Evolutionary conservation across 2,797 vertebrate genomes (phyloP), one percentile per base, ranked within the genome.

Genomic region (Cetoscarus ocellatus): DNA sequence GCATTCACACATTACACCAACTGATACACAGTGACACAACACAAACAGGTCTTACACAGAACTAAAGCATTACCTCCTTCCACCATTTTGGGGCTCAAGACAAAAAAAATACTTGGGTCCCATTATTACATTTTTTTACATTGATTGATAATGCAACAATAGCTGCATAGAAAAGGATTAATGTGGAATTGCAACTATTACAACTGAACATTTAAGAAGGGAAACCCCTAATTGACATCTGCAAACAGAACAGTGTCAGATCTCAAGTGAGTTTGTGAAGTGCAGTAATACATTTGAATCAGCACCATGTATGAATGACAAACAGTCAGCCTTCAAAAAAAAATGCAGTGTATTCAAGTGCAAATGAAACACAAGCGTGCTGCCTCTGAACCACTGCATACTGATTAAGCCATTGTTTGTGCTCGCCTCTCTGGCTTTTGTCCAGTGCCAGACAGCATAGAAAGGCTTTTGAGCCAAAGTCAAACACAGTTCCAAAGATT

Each of bases 341-440:
- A 86, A 85, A 62, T 44, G 59, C 64, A 64, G 58, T 59, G 57
- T 76, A 89, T 88, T 91, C 68, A 86, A 86, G 75, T 84, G 70
- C 79, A 82, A 91, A 91, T 87, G 58, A 81, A 87, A 88, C 84
- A 82, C 68, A 70, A 84, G 77, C 34, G 51, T 63, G 77, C 84
- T 86, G 85, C 79, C 75, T 86, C 49, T 62, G 11, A 78, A 87
- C 79, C 73, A 71, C 61, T 68, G 77, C 71, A 66, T 79, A 87
- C 75, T 87, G 85, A 90, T 79, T 82, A 75, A 86, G 73, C 70
- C 76, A 90, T 91, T 92, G 86, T 91, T 88, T 84, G 66, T 72
- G 74, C 49, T 77, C 15, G 50, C 75, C 67, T 62, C 58, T 58
- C 74, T 86, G 83, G 86, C 84, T 43, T 18, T 36, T 7, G 42